These are phyloP conservation scores for Ctena decussata DNA, from an alignment of 2,888 invertebrate species.

Conservation along the genomic window DNA sequence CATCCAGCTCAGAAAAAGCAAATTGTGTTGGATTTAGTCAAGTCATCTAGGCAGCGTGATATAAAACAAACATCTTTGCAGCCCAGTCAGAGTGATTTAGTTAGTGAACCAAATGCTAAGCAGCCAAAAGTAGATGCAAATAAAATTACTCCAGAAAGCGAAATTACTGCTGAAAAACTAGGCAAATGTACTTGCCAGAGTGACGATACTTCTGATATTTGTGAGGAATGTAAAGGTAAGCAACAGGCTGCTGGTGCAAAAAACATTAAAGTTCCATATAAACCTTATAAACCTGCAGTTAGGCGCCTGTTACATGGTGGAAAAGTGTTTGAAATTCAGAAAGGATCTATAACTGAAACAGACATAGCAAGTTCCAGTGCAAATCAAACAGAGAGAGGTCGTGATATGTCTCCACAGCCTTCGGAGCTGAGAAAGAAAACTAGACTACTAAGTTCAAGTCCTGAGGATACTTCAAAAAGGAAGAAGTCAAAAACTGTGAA, in stretches of 20 bases:
- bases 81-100: not conserved
- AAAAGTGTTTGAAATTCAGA: conserved; percentile 60
- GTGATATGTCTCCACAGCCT: not conserved
- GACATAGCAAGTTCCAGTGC: not conserved
- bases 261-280: not conserved
- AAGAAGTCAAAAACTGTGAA: not conserved
- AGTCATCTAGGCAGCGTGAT: too few species aligned
- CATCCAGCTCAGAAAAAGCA: too few species aligned
- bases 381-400: not conserved
- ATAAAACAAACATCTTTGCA: not conserved
- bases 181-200: not conserved
- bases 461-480: not conserved
- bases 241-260: not conserved
- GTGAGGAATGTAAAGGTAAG: not conserved
- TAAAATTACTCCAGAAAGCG: not conserved
- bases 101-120: not conserved
- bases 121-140: not conserved
- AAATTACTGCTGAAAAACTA: not conserved
- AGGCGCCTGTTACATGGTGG: conserved; percentile 60
- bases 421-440: not conserved
- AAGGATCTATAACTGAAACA: conserved; percentile 55
- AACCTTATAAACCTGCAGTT: conserved; percentile 18
- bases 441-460: not conserved
- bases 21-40: too few species aligned
- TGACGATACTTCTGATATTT: not conserved